Conservation (phyloP, 1,140 invertebrate genomes). For the Euwallacea similis region DNA sequence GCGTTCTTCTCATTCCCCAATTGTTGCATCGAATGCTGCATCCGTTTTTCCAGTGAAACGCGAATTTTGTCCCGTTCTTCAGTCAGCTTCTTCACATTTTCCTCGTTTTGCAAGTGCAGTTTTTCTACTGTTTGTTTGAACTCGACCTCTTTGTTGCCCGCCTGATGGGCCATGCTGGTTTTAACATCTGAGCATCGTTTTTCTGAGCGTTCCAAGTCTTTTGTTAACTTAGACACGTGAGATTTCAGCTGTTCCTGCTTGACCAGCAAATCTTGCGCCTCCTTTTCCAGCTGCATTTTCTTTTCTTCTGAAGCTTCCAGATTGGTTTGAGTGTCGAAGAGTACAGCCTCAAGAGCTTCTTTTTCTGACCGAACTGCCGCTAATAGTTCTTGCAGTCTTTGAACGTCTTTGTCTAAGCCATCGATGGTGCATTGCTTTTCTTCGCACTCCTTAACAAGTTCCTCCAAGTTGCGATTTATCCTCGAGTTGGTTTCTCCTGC, state of each 20-base stretch:
- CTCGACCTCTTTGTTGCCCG: constrained; percentile 73
- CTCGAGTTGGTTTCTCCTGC: constrained; percentile 75
- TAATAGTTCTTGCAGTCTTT: constrained; percentile 72
- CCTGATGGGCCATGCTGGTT: constrained; percentile 68
- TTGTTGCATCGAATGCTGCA: constrained; percentile 71
- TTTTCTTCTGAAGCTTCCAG: constrained; percentile 72
- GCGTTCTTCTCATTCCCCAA: constrained; percentile 73
- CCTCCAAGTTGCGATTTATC: constrained; percentile 75
- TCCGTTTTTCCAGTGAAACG: constrained; percentile 69
- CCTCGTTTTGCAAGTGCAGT: constrained; percentile 72
- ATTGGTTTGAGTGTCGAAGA: constrained; percentile 79
- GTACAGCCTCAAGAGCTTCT: constrained; percentile 76
- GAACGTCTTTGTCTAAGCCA: constrained; percentile 76
- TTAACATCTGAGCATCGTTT: constrained; percentile 74
- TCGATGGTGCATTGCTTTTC: constrained; percentile 81
- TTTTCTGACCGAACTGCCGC: constrained; percentile 77
- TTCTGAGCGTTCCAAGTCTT: constrained; percentile 75
- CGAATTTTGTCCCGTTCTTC: constrained; percentile 78
- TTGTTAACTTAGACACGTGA: constrained; percentile 64
- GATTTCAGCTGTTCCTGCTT: constrained; percentile 76
- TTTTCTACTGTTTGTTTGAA: constrained; percentile 73
- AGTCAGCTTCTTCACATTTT: constrained; percentile 72
- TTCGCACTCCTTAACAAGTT: constrained; percentile 79
- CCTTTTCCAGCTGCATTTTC: constrained; percentile 71
- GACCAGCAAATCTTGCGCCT: constrained; percentile 73